Conservation (phyloP, 2,113 vertebrate genomes). For the Actenoides lindsayi region DNA sequence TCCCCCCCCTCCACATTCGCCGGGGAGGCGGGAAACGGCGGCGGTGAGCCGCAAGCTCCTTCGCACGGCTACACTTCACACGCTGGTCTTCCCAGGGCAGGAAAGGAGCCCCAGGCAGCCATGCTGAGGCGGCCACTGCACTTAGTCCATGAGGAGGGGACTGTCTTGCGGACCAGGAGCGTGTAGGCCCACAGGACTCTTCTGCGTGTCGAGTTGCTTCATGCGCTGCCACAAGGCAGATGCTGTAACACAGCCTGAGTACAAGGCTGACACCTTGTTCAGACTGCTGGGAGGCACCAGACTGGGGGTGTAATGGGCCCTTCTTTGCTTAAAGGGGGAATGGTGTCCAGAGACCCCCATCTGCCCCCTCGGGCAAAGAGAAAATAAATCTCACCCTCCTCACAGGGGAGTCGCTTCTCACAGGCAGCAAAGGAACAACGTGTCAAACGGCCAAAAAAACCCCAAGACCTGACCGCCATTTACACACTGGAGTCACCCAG, state of each 20-base stretch:
- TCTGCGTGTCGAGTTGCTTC: no score
- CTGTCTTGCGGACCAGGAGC: neutral
- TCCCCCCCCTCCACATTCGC: no score
- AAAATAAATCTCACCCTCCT: no score
- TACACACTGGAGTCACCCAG: neutral
- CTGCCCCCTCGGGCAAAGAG: neutral
- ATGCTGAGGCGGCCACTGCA: accelerated
- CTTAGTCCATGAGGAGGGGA: accelerated
- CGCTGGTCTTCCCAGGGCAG: neutral
- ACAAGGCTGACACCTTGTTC: neutral
- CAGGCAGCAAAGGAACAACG: no score
- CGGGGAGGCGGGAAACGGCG: accelerated
- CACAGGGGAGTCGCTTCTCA: accelerated
- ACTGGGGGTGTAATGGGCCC: no score
- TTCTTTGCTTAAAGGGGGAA: neutral
- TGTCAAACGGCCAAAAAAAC: neutral
- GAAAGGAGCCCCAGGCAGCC: neutral
- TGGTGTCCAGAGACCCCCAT: neutral
- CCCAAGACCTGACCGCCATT: accelerated
- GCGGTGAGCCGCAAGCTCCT: no score
- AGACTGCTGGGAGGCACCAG: neutral
- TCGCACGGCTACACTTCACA: neutral
- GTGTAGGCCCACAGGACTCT: neutral
- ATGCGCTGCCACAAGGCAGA: accelerated
- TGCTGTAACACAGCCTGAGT: neutral